phyloP scores from a whole-genome alignment of 2,888 invertebrate genomes.

The Drosophila prolongata region DNA sequence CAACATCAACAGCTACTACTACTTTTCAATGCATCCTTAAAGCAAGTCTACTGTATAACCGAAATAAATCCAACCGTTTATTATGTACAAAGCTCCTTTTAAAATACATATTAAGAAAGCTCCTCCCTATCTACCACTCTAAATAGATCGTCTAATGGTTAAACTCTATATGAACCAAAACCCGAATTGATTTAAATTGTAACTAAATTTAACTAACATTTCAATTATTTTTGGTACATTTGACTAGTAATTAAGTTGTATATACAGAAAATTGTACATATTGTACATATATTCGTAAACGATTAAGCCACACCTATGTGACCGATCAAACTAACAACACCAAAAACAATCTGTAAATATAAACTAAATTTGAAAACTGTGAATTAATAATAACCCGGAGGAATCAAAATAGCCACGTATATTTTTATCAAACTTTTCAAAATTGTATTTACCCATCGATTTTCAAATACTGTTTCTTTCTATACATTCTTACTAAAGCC shows the following conservation, averaged over 20 bases:
- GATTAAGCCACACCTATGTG: constrained; percentile 50
- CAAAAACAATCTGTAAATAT: constrained; percentile 72
- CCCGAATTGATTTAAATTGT: constrained; percentile 58
- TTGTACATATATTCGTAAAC: constrained; percentile 72
- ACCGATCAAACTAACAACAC: constrained; percentile 52
- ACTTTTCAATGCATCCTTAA: constrained; percentile 73
- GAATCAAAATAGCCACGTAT: constrained; percentile 41
- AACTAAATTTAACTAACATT: constrained; percentile 81
- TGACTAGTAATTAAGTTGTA: constrained; percentile 81
- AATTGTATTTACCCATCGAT: constrained; percentile 66
- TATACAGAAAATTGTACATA: constrained; percentile 77
- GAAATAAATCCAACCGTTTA: constrained; percentile 38
- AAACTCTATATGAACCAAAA: constrained; percentile 57
- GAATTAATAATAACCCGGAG: constrained; percentile 69
- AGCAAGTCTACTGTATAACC: constrained; percentile 55
- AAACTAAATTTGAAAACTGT: constrained; percentile 70
- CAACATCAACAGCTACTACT: constrained; percentile 63
- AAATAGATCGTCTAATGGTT: constrained; percentile 77
- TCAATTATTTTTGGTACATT: constrained; percentile 74
- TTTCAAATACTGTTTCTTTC: constrained; percentile 42
- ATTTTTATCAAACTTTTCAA: constrained; percentile 65
- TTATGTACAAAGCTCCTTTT: constrained; percentile 64
- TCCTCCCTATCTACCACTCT: constrained; percentile 55
- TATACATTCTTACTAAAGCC: constrained; percentile 47
- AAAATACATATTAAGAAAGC: constrained; percentile 63